Base-by-base conservation (phyloP, 2,797 vertebrate genomes). In the Anolis apletophallus region DNA sequence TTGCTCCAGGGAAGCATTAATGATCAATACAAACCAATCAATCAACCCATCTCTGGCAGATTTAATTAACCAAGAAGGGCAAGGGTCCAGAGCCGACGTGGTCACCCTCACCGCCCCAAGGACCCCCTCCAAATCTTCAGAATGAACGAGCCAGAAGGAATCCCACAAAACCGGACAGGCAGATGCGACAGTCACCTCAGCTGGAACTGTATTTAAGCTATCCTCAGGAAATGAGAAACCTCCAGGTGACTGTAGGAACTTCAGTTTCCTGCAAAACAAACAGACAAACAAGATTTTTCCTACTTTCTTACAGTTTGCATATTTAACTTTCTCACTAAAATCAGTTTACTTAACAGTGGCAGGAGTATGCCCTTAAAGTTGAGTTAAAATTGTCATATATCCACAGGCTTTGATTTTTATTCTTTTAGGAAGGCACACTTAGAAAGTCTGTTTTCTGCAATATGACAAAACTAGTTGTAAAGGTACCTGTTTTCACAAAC, bases 401-500 rank as follows among this genome's bases (percentile, higher is more conserved):
- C 90, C 93, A 71, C 29, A 59, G 88, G 6, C 71, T 95, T 85
- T 92, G 85, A 79, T 93, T 93, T 91, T 92, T 76, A 55, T 77
- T 80, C 32, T 67, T 34, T 9, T 69, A 26, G 55, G 50, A 81
- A 75, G 82, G 13, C 29, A 71, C 26, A 17, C 59, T 46, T 17
- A 23, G 34, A 36, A 76, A 85, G 36, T 29, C 76, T 14, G 29
- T n/a, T 57, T 71, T 79, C 72, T 26, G 59, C 64, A 57, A 79
- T 71, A 21, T 21, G 67, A 79, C 84, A 72, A 50, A 79, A 72
- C n/a, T 14, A 59, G 78, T n/a, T 21, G 14, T 50, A 61, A 85
- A 85, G 36, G 19, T 72, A 54, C 36, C 68, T 59, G 67, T 73
- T 85, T 79, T 79, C 29, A 59, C 54, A 69, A 71, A 73, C 29